phyloP scores from a whole-genome alignment of 2,797 vertebrate species.

The Myotis planiceps region DNA sequence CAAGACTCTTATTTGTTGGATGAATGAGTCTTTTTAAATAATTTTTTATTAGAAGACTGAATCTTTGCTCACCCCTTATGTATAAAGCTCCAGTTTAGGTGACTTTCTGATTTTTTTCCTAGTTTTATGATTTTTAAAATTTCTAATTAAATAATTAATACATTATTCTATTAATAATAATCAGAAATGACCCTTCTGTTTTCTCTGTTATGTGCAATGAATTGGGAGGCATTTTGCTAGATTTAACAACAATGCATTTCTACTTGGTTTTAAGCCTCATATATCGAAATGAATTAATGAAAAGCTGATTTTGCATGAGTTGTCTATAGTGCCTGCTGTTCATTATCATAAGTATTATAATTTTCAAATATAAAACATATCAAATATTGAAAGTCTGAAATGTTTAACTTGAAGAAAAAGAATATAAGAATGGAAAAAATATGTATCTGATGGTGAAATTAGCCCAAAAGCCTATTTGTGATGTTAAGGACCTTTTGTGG shows the following conservation, averaged over 20 bases:
- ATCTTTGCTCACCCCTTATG: not conserved
- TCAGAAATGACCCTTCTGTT: not conserved
- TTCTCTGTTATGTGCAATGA: not conserved
- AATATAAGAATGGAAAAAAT: not conserved
- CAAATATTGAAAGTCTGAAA: not conserved
- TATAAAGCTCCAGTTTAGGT: not conserved
- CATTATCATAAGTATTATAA: not conserved
- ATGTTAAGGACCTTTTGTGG: not conserved
- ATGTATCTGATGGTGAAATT: not conserved
- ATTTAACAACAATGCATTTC: not conserved
- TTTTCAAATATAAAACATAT: not conserved
- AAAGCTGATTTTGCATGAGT: conserved; percentile 11
- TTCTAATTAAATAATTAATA: not conserved
- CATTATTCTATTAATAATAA: not conserved
- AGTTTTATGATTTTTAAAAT: conserved; percentile 23
- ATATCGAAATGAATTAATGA: not conserved
- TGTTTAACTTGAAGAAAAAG: not conserved
- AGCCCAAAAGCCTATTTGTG: not conserved
- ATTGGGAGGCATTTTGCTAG: not conserved
- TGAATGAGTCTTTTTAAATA: not conserved
- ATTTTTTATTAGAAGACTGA: not conserved
- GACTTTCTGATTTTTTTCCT: not conserved
- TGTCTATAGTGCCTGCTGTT: not conserved
- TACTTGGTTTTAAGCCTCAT: conserved; percentile 4
- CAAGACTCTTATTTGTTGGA: not conserved